Conservation (phyloP, 2,113 vertebrate genomes). For the Otis tarda region DNA sequence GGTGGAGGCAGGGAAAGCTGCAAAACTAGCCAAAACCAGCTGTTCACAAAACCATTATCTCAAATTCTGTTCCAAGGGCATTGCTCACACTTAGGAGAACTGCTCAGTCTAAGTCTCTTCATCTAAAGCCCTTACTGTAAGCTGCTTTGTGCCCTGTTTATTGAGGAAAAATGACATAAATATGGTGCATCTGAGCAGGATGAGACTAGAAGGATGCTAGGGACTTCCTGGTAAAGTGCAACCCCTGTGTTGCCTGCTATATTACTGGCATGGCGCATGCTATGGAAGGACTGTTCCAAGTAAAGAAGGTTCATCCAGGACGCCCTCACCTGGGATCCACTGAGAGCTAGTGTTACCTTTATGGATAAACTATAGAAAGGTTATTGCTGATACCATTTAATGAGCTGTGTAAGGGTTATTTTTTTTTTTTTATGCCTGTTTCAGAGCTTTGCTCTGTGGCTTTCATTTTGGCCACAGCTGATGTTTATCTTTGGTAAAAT, state of each 20-base stretch:
- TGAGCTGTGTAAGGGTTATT: background rate
- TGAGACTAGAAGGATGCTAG: background rate
- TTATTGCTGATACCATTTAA: background rate
- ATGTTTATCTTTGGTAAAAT: background rate
- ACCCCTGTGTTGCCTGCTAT: accelerated
- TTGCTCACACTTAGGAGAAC: background rate
- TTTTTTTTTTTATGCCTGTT: background rate
- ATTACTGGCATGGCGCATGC: too few relatives aligned
- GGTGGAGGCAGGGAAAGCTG: background rate
- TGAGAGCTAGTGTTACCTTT: background rate
- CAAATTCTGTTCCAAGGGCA: background rate
- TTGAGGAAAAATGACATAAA: background rate
- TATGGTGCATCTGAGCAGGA: background rate
- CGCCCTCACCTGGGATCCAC: background rate
- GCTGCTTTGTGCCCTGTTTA: background rate
- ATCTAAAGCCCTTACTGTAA: background rate
- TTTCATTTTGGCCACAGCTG: background rate
- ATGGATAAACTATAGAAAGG: background rate
- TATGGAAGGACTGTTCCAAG: background rate
- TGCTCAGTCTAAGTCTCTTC: background rate
- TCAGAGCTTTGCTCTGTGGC: background rate
- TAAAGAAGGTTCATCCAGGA: background rate
- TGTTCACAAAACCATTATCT: background rate
- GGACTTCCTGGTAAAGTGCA: background rate
- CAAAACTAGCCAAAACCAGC: background rate